Percentiles rank a stretch among this genome's conserved stretches.
These are phyloP conservation scores for Caenorhabditis drosophilae DNA, from an alignment of 2,888 invertebrate genomes.

Conservation along the genomic window DNA sequence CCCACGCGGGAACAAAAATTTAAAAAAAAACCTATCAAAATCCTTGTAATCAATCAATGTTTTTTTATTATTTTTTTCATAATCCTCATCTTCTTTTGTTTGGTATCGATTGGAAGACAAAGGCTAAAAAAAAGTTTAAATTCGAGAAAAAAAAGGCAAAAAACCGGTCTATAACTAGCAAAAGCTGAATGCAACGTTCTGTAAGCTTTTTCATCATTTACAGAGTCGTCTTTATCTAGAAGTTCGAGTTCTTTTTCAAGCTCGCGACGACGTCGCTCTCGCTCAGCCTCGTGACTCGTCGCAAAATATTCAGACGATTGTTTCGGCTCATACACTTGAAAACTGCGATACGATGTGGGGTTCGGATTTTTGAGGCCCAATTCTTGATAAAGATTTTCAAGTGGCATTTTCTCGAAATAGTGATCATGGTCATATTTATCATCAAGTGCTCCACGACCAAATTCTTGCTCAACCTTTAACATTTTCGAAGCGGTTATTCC, in stretches of 20 bases:
- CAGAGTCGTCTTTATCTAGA: constrained; percentile 10
- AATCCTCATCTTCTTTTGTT: constrained; percentile 54
- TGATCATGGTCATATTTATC: constrained; percentile 51
- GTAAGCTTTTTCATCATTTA: constrained; percentile 19
- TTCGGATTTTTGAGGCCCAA: constrained; percentile 50
- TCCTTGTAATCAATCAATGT: constrained; percentile 66
- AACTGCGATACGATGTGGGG: constrained; percentile 46
- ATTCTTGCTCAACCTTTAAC: constrained; percentile 59
- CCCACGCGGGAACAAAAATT: constrained; percentile 13
- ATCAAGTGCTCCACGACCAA: constrained; percentile 60
- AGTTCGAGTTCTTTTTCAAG: constrained; percentile 19
- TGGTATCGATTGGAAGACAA: constrained; percentile 45
- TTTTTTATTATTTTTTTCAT: constrained; percentile 59
- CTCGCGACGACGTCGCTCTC: constrained; percentile 31
- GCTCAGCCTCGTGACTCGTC: constrained; percentile 34
- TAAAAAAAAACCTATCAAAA: constrained; percentile 55
- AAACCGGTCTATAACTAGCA: constrained; percentile 30
- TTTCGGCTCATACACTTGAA: constrained; percentile 66
- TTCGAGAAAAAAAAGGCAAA: constrained; percentile 1
- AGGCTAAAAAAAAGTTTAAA: constrained; percentile 26
- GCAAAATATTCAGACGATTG: constrained; percentile 63
- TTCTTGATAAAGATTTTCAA: constrained; percentile 57
- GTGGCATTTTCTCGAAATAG: constrained; percentile 55
- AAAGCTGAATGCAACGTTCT: constrained; percentile 29
- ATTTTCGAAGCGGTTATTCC: constrained; percentile 58